These are phyloP conservation scores for Budorcas taxicolor DNA, from an alignment of 2,113 vertebrate genomes.

Conservation along the genomic window DNA sequence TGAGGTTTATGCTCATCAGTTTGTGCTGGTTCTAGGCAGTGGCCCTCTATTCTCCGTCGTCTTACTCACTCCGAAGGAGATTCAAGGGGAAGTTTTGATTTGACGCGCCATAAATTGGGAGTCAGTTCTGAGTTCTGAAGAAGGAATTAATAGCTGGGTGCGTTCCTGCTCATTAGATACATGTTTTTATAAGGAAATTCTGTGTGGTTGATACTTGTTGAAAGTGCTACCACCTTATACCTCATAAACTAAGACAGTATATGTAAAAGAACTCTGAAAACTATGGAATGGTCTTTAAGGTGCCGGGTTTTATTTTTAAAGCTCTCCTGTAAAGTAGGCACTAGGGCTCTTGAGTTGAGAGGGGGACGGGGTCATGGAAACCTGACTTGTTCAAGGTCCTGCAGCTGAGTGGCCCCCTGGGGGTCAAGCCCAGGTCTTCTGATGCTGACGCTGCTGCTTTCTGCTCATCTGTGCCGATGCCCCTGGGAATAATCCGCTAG, in stretches of 20 bases:
- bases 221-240: background rate
- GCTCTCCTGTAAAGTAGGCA: background rate
- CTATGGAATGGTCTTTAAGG: background rate
- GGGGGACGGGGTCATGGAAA: background rate
- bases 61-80: background rate
- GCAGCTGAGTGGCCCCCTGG: background rate
- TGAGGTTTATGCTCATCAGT: background rate
- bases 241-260: background rate
- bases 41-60: background rate
- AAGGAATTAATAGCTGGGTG: background rate
- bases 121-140: background rate
- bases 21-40: background rate
- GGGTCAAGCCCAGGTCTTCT: background rate
- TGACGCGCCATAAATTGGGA: background rate
- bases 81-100: background rate
- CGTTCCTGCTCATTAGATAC: background rate
- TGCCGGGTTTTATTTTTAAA: background rate
- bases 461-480: background rate
- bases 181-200: background rate
- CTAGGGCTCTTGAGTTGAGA: background rate
- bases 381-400: background rate
- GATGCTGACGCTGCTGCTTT: background rate
- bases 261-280: background rate
- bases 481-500: background rate
- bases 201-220: background rate